Percentiles rank a stretch among this genome's conserved stretches.
Evolutionary conservation across 2,888 invertebrate genomes (phyloP).

Genomic region (Cryptus viduatorius): DNA sequence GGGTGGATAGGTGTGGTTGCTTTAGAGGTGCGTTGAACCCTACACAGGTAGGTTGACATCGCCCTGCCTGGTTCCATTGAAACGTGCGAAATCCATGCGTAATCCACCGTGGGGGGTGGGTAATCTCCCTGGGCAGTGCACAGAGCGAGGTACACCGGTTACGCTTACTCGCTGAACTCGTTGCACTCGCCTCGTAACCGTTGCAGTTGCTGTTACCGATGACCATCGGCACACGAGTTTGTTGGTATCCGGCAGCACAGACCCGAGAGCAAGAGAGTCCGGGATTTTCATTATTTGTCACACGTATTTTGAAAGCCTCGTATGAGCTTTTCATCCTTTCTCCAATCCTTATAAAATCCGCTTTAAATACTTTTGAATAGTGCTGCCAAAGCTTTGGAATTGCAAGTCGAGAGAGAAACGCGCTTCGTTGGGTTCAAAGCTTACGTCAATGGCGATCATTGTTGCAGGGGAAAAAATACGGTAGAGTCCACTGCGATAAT

Average conservation of each 20-base stretch:
- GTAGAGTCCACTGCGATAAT: neutral
- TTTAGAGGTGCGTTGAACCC: conserved; percentile 84
- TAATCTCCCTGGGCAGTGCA: conserved; percentile 66
- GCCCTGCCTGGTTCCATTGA: conserved; percentile 82
- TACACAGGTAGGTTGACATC: conserved; percentile 83
- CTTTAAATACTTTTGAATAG: conserved; percentile 35
- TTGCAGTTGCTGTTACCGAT: conserved; percentile 51
- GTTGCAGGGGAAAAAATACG: neutral
- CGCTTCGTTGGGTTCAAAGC: neutral
- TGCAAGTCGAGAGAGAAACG: conserved; percentile 2
- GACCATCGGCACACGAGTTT: conserved; percentile 57
- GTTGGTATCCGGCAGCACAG: conserved; percentile 38
- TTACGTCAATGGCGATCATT: neutral
- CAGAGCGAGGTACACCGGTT: conserved; percentile 58
- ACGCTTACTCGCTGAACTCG: conserved; percentile 45
- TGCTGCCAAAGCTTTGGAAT: neutral
- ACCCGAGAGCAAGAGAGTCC: conserved; percentile 5
- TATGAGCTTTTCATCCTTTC: conserved; percentile 32
- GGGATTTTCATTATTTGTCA: conserved; percentile 56
- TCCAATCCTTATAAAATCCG: conserved; percentile 20
- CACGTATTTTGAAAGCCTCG: conserved; percentile 27
- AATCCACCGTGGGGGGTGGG: conserved; percentile 74
- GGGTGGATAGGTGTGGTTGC: conserved; percentile 84
- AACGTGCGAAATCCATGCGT: conserved; percentile 82
- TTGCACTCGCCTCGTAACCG: conserved; percentile 26